A percentile compares a stretch with the other conserved stretches of the same genome.
Conservation (phyloP, 1,140 invertebrate species). For the Drosophila paulistorum region DNA sequence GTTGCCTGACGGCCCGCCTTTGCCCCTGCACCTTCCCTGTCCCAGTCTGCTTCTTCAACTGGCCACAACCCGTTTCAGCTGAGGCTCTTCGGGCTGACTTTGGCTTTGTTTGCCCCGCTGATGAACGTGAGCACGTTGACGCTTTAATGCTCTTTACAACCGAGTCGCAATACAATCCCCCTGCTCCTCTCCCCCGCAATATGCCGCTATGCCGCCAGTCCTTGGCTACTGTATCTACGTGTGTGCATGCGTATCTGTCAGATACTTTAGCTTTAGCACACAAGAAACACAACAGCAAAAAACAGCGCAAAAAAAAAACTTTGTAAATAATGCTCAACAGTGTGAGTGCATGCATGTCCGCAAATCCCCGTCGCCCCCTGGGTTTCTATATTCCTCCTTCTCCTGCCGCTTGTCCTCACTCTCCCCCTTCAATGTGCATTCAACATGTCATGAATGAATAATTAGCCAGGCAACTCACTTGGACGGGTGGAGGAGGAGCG, state of each 20-base stretch:
- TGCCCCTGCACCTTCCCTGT: neutral
- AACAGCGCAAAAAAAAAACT: conserved; percentile 60
- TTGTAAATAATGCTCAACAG: conserved; percentile 65
- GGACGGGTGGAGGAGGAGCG: neutral
- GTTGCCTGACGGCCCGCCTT: conserved; percentile 12
- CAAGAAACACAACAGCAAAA: conserved; percentile 14
- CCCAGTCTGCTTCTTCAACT: conserved; percentile 42
- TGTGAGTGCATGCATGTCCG: conserved; percentile 27
- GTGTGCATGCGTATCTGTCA: conserved; percentile 69
- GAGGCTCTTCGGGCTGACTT: conserved; percentile 44
- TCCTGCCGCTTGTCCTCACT: conserved; percentile 19
- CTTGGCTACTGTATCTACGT: conserved; percentile 42
- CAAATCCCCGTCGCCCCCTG: conserved; percentile 2
- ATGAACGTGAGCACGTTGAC: conserved; percentile 62
- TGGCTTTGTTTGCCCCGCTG: conserved; percentile 34
- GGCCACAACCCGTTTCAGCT: conserved; percentile 54
- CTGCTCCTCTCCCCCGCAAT: neutral
- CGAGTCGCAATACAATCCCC: neutral
- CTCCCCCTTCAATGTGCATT: conserved; percentile 52
- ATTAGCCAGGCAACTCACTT: conserved; percentile 59
- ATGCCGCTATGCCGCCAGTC: neutral
- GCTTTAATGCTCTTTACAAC: conserved; percentile 58
- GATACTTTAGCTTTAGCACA: conserved; percentile 65
- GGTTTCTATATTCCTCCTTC: conserved; percentile 4
- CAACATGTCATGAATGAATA: conserved; percentile 81